Evolutionary conservation across 2,888 invertebrate species (phyloP), one percentile per base, ranked within the genome.

Genomic region (Periphyllus acericola): DNA sequence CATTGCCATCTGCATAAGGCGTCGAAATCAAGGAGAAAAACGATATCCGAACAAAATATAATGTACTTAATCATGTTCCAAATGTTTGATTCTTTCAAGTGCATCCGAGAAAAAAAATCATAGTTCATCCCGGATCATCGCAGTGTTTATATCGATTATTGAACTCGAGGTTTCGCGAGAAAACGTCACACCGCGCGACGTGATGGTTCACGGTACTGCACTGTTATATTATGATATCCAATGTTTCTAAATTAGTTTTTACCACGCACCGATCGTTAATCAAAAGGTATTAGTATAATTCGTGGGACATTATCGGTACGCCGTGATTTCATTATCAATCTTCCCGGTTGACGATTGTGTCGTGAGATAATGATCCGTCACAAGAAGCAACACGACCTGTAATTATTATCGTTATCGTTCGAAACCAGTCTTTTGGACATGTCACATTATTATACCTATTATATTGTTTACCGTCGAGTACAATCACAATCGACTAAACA

Each of bases 311-410:
- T 82, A 71, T 72, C 46, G 25, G 14, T 8, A n/a, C 14, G 21
- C 40, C 36, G 40, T 81, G 46, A 71, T 46, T 46, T 71, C 71
- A 40, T n/a, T 68, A 81, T 40, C 19, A 36, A 36, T 32, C 32
- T 29, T 52, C 52, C 52, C 25, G 6, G 17, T 29, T n/a, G n/a
- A 72, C 32, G 46, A 81, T 81, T 29, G 71, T 32, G 46, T 21
- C 32, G 32, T 32, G 82, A 82, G 68, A 82, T 82, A 82, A 82
- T 82, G 40, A 82, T 82, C 82, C 82, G 82, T 72, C 72, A 82
- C 72, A 52, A 82, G 34, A 71, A 71, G 82, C 52, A 71, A 46
- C 71, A 52, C 71, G 52, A 82, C 71, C 82, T 52, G 71, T 68
- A 81, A 46, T 84, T 75, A 75, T 74, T 52, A 46, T 66, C n/a